These are phyloP conservation scores for Oedothorax gibbosus DNA, from an alignment of 1,140 invertebrate genomes.

Conservation along the genomic window DNA sequence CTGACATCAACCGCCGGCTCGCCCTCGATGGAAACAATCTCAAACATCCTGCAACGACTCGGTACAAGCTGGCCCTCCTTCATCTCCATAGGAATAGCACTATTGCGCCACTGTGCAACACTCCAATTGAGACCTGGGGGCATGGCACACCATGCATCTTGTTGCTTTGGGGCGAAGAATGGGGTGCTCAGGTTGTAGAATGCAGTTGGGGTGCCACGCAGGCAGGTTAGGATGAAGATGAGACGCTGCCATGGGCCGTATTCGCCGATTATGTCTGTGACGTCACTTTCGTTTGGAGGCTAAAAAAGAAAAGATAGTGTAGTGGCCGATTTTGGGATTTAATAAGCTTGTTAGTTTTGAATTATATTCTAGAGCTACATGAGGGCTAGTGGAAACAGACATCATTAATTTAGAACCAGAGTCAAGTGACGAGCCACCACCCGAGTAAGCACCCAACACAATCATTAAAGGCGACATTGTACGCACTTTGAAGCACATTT, in stretches of 20 bases:
- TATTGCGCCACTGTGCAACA: slow-evolving; percentile 37
- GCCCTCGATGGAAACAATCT: slow-evolving; percentile 1
- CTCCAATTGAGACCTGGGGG: slow-evolving; percentile 29
- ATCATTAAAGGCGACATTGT: no score
- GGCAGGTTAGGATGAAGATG: slow-evolving; percentile 50
- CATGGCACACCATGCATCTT: slow-evolving; percentile 50
- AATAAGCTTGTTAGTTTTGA: no score
- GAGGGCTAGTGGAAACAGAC: no score
- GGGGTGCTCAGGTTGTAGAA: slow-evolving; percentile 57
- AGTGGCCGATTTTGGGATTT: no score
- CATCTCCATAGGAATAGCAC: slow-evolving; percentile 30
- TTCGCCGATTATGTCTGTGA: slow-evolving; percentile 54
- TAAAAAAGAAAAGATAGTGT: background rate
- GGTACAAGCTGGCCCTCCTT: slow-evolving; percentile 1
- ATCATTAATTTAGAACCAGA: no score
- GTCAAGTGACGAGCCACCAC: no score
- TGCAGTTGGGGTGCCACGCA: slow-evolving; percentile 56
- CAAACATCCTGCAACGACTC: slow-evolving; percentile 48
- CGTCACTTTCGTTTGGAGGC: slow-evolving; percentile 21
- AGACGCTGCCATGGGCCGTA: slow-evolving; percentile 57
- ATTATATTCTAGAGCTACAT: no score
- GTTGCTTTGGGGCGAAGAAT: slow-evolving; percentile 45
- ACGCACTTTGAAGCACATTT: no score
- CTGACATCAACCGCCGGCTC: slow-evolving; percentile 38
- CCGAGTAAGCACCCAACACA: no score